Evolutionary conservation across 2,888 invertebrate genomes (phyloP), one percentile per base, ranked within the genome.

Genomic region (Microctonus aethiopoides): DNA sequence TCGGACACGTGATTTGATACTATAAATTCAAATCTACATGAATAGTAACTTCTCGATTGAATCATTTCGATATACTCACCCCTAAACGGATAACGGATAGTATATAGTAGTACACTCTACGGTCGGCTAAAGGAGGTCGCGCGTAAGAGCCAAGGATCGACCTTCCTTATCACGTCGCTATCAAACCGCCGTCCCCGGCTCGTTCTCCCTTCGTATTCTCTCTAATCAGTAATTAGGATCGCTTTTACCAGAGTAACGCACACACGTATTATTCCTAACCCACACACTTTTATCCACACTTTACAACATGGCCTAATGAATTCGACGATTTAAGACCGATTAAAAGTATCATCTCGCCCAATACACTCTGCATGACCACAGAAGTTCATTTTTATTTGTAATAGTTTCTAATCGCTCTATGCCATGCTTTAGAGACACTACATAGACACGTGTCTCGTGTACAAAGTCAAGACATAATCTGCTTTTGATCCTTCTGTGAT

Each of bases 141-240:
- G 36, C 16, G 52, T 22, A 10, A 29, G 62, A 24, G 61, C 9
- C 10, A 61, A 24, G 41, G 59, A 41, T 41, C 59, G 36, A 59
- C 59, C 64, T 60, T 34, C 64, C 68, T 57, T 67, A 64, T 70
- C 64, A 69, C 72, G 39, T 71, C 68, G 67, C 71, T 71, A 62
- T 71, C 72, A 52, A 67, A 74, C 62, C 74, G 20, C 52, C 32
- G 51, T 59, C 57, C 34, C 34, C 29, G 24, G 54, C 39, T 36
- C 52, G 54, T 36, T 52, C 54, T 24, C 54, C 54, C 56, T 54
- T 52, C 76, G n/a, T n/a, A 74, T 75, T 75, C 61, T 67, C 71
- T 72, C 79, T 79, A 80, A 82, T 82, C 81, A 79, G 78, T 82
- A 80, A 83, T 83, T 80, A 81, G 79, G 79, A 83, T 83, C 80